Conservation (phyloP, 2,113 vertebrate species). For the Eptatretus burgeri region DNA sequence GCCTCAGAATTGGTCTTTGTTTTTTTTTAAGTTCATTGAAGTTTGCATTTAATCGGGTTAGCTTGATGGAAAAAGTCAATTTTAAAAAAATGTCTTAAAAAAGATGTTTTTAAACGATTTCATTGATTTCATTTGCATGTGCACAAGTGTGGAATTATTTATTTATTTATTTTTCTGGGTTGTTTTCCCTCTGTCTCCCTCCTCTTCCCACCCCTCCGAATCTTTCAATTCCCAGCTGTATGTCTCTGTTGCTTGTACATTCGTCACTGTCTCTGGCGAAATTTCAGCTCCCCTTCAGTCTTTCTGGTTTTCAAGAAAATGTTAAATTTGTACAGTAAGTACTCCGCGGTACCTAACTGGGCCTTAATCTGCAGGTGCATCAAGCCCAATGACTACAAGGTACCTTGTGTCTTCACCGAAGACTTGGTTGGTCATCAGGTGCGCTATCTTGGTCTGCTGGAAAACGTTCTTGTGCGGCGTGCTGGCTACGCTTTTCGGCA, state of each 20-base stretch:
- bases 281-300: not conserved
- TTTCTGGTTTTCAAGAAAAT: not conserved
- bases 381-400: slow-evolving; percentile 27
- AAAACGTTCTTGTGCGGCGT: slow-evolving; percentile 28
- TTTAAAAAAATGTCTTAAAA: no score
- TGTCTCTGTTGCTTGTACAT: not conserved
- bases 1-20: no score
- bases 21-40: no score
- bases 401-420: slow-evolving; percentile 14
- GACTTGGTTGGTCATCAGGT: slow-evolving; percentile 18
- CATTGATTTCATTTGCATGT: no score
- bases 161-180: no score
- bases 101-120: no score
- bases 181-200: no score
- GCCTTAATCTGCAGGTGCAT: slow-evolving; percentile 20
- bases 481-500: slow-evolving; percentile 30
- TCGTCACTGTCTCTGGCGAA: not conserved
- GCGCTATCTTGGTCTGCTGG: slow-evolving; percentile 28
- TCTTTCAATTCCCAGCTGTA: no score
- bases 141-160: no score
- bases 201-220: no score
- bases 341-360: rapidly evolving
- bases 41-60: no score
- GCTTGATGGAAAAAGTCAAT: no score
- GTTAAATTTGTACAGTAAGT: not conserved